A percentile compares a stretch with the other conserved stretches of the same genome.
phyloP scores from a whole-genome alignment of 2,113 vertebrate species.

The Tichodroma muraria region DNA sequence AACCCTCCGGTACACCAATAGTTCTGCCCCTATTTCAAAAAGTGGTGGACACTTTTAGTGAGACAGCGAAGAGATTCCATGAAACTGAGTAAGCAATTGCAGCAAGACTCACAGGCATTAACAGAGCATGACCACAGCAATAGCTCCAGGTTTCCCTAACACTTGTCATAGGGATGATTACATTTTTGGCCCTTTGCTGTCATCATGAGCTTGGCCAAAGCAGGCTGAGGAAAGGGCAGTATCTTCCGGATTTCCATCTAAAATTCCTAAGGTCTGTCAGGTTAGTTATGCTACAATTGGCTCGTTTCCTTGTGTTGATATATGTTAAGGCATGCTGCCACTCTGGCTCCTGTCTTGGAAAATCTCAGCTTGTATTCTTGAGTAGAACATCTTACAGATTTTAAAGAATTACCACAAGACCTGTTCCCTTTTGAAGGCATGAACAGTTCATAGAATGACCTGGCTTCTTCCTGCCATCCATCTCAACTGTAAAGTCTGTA shows the following conservation, averaged over 20 bases:
- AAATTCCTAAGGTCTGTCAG: background rate
- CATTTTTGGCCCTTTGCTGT: background rate
- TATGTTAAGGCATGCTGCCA: constrained; percentile 6
- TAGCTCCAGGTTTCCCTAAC: background rate
- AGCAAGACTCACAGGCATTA: background rate
- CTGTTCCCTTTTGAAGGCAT: background rate
- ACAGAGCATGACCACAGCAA: background rate
- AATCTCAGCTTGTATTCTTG: constrained; percentile 2
- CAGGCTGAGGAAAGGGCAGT: background rate
- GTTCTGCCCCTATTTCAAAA: background rate
- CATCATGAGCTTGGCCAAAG: background rate
- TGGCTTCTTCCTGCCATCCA: background rate
- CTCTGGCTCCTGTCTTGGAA: constrained; percentile 44
- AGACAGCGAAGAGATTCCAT: background rate
- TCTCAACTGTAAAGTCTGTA: background rate
- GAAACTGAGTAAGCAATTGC: background rate
- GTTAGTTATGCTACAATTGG: background rate
- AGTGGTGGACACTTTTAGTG: background rate
- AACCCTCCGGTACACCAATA: rapidly evolving
- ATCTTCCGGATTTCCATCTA: background rate
- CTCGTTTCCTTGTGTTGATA: background rate
- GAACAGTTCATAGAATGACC: background rate
- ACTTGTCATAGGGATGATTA: background rate
- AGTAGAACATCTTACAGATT: background rate
- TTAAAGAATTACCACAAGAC: background rate